Base-by-base conservation (phyloP, 2,113 vertebrate species). In the Circaetus cinerascens region DNA sequence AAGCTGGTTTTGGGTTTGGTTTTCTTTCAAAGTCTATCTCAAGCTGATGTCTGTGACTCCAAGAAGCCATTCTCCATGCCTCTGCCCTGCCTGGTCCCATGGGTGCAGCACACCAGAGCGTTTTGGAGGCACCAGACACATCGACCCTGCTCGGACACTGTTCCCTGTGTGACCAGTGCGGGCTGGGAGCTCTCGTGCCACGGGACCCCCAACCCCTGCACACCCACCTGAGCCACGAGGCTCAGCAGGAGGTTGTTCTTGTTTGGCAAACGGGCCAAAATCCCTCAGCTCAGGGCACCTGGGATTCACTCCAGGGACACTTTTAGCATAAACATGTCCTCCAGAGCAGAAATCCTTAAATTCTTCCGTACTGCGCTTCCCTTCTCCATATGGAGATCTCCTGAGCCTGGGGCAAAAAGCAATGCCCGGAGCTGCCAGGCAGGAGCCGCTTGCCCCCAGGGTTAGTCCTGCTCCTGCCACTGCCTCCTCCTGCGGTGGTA, bases 81-180 rank as follows among this genome's bases (percentile, higher is more conserved):
- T 72, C 68, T 50, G 48, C 45, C 50, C 74, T 75, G 53, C 74
- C 73, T 62, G 62, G 29, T 36, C 34, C 90, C 4, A 0, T 2
- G 9, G 32, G 22, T 30, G 51, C 73, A 64, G 76, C 55, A 32
- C 27, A 10, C 14, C 15, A 10, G 50, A 15, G 48, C 0, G 0
- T 25, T 89, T 59, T 0, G 4, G 45, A 78, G 77, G 34, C 62
- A 18, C 30, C 53, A 12, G 41, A 34, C 7, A 5, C 50, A 11
- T 14, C 0, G 2, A 11, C 17, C 46, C 36, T 19, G 38, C 75
- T 86, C 1, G 3, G 76, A 82, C 3, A 0, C 59, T 10, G 19
- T 62, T 64, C 40, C 56, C 19, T 1, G 4, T 32, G 41, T 2
- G 5, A 67, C 68, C 1, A 0, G 51, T 36, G n/a, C 0, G 4